Conservation (phyloP, 2,888 invertebrate genomes). For the Sminthurides aquaticus region DNA sequence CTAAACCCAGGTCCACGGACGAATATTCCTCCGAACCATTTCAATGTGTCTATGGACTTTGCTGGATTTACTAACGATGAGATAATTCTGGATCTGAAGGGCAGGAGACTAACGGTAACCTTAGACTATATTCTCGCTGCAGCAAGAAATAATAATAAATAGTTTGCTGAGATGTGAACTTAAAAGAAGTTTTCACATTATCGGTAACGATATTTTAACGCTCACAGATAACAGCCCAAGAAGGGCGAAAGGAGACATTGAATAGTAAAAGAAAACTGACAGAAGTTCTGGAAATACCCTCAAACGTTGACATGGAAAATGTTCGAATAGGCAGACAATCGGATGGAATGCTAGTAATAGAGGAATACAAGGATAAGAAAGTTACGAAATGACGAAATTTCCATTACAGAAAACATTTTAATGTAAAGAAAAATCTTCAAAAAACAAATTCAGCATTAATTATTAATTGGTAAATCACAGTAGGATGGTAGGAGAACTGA, state of each 20-base stretch:
- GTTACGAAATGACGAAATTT: not conserved
- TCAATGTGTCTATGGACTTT: conserved; percentile 19
- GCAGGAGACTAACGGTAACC: conserved; percentile 26
- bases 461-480: no score
- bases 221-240: conserved; percentile 25
- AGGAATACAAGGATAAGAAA: conserved; percentile 21
- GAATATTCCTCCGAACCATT: no score
- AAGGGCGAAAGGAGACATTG: conserved; percentile 19
- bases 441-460: no score
- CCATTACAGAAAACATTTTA: no score
- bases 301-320: conserved; percentile 29
- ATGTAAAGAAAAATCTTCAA: no score
- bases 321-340: conserved; percentile 31
- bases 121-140: not conserved
- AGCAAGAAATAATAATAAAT: not conserved
- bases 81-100: conserved; percentile 33
- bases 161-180: no score
- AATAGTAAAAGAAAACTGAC: conserved; percentile 31
- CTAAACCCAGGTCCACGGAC: no score
- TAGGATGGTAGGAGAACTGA: conserved; percentile 12
- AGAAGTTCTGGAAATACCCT: conserved; percentile 34
- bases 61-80: conserved; percentile 32
- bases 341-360: conserved; percentile 31
- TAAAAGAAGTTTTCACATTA: no score
- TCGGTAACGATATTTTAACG: not conserved